Evolutionary conservation across 2,888 invertebrate species (phyloP).

Genomic region (Pyrrhosoma nymphula): DNA sequence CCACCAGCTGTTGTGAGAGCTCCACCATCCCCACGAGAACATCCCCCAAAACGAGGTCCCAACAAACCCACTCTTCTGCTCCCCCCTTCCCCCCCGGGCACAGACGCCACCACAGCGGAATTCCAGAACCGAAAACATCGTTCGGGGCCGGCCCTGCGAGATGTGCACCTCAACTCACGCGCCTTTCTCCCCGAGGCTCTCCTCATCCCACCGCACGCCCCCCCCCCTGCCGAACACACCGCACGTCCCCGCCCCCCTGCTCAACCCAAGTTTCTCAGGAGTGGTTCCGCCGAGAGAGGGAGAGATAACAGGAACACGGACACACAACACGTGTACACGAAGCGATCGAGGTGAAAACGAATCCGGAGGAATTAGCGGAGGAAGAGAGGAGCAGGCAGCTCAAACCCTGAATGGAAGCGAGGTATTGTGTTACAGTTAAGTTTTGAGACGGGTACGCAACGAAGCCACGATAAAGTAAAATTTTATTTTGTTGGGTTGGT

Average conservation of each 20-base stretch:
- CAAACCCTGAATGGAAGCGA: too few species aligned
- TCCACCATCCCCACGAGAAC: too few species aligned
- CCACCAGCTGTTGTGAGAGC: too few species aligned
- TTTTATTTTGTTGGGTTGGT: too few species aligned
- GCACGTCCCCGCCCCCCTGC: too few species aligned
- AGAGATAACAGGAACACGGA: slow-evolving; percentile 8
- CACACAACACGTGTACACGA: background rate
- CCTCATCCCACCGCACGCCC: background rate
- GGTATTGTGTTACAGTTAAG: too few species aligned
- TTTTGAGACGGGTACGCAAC: too few species aligned
- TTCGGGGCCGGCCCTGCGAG: background rate
- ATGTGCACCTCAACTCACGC: background rate
- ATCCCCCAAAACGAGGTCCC: background rate
- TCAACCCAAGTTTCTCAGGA: background rate
- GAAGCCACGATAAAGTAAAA: too few species aligned
- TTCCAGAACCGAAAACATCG: background rate
- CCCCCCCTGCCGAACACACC: background rate
- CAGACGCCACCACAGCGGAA: background rate
- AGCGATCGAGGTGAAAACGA: too few species aligned
- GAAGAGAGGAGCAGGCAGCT: too few species aligned
- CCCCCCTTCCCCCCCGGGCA: background rate
- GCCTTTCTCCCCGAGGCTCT: background rate
- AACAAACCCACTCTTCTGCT: background rate
- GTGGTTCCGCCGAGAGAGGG: slow-evolving; percentile 20
- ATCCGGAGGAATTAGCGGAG: too few species aligned